Evolutionary conservation across 2,797 vertebrate species (phyloP), one percentile per base, ranked within the genome.

Genomic region (Parotocinclus haroldoi): DNA sequence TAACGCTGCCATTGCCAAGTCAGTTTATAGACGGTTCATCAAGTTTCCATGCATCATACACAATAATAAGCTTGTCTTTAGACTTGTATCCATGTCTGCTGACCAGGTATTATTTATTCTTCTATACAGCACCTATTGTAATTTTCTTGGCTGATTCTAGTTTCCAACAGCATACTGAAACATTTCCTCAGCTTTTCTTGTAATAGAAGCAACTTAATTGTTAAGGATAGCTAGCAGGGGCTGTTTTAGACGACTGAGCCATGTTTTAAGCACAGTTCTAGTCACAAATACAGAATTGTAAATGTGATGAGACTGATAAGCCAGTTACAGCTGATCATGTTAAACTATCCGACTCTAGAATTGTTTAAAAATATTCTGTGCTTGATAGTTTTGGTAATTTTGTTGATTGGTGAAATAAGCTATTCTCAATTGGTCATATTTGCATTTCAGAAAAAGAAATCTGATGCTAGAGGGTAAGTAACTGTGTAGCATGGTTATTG

Each of bases 381-480:
- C 3, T 54, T 16, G 16, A 4, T 39, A 38, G 9, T 40, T 52
- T 46, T 9, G 6, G 1, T 50, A 10, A 46, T 18, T 3, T 52
- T 12, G n/a, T 49, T 27, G 10, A 44, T 52, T n/a, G n/a, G n/a
- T 27, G 27, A 27, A 27, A 27, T 27, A 27, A 2, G n/a, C 2
- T 18, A 40, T 49, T 17, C 50, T 45, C 40, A n/a, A 9, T 44
- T 68, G 0, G n/a, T 56, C 39, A 48, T 60, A 8, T 76, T 64
- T 75, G 18, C 59, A 56, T 68, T 74, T 36, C 65, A 81, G 81
- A 80, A 79, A 76, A 80, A 74, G 76, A 82, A 82, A 53, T 9
- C 49, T 3, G 76, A 75, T 16, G 36, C 38, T 9, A 77, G 77
- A 66, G 73, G 73, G 81, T 82, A 76, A 78, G 69, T 36, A n/a